phyloP scores from a whole-genome alignment of 2,113 vertebrate genomes.

The Anoplopoma fimbria region DNA sequence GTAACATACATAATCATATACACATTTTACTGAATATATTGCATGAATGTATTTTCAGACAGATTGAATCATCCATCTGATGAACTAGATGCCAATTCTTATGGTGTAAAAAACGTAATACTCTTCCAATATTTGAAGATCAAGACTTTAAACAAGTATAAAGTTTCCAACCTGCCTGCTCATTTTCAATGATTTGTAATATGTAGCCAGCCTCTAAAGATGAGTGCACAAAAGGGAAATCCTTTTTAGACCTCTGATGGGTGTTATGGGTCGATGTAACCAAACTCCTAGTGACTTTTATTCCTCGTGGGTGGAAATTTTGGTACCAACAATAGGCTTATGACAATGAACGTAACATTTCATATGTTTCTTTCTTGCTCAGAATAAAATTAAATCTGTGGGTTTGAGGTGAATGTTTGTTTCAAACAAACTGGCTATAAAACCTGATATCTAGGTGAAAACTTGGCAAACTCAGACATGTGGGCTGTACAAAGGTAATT shows the following conservation, averaged over 20 bases:
- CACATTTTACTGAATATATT: neutral
- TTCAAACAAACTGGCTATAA: neutral
- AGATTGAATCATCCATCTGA: neutral
- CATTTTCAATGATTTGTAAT: slow-evolving; percentile 3
- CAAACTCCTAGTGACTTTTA: neutral
- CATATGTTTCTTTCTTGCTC: neutral
- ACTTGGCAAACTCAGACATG: neutral
- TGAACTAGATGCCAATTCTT: neutral
- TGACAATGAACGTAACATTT: neutral
- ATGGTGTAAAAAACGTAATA: neutral
- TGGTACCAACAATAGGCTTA: slow-evolving; percentile 1
- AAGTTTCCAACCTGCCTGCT: neutral
- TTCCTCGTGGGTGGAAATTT: neutral
- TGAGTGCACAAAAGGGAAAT: neutral
- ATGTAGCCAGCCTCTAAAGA: slow-evolving; percentile 17
- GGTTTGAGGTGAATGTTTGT: slow-evolving; percentile 3
- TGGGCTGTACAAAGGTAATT: neutral
- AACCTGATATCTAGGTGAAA: neutral
- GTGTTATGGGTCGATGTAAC: slow-evolving; percentile 2
- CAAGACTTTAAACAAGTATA: neutral
- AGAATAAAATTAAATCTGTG: neutral
- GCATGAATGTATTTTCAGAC: neutral
- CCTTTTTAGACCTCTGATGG: slow-evolving; percentile 27
- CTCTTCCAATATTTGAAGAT: neutral
- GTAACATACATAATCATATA: neutral